phyloP scores from a whole-genome alignment of 2,797 vertebrate genomes.

The Hirundo rustica region DNA sequence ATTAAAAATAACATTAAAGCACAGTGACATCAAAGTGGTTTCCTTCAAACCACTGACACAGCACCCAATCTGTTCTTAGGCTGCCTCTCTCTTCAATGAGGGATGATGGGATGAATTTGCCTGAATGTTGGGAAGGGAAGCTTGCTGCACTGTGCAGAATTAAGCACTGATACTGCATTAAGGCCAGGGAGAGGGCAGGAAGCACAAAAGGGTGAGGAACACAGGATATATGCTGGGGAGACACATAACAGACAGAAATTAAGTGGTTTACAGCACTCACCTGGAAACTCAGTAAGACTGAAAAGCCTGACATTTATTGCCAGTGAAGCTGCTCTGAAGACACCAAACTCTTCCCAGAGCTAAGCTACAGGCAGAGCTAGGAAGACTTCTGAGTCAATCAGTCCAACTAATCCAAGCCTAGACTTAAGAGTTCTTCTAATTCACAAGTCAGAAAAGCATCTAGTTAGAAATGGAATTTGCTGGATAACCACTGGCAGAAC shows the following conservation, averaged over 20 bases:
- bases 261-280: neutral
- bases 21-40: neutral
- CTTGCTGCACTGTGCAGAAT: rapidly evolving
- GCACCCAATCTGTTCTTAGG: neutral
- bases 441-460: neutral
- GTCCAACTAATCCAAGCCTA: neutral
- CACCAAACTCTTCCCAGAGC: neutral
- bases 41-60: neutral
- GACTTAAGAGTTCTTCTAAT: neutral
- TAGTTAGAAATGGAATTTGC: neutral
- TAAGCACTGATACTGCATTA: neutral
- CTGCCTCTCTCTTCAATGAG: neutral
- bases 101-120: neutral
- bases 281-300: neutral
- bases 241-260: neutral
- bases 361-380: neutral
- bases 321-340: neutral
- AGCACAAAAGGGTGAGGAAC: neutral
- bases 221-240: neutral
- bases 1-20: neutral
- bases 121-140: neutral
- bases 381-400: rapidly evolving
- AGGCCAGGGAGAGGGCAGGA: neutral
- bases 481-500: neutral
- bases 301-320: neutral